Percentiles rank a stretch among this genome's conserved stretches.
These are phyloP conservation scores for Cremastinae sp. DNA, from an alignment of 2,888 invertebrate species.

Conservation along the genomic window DNA sequence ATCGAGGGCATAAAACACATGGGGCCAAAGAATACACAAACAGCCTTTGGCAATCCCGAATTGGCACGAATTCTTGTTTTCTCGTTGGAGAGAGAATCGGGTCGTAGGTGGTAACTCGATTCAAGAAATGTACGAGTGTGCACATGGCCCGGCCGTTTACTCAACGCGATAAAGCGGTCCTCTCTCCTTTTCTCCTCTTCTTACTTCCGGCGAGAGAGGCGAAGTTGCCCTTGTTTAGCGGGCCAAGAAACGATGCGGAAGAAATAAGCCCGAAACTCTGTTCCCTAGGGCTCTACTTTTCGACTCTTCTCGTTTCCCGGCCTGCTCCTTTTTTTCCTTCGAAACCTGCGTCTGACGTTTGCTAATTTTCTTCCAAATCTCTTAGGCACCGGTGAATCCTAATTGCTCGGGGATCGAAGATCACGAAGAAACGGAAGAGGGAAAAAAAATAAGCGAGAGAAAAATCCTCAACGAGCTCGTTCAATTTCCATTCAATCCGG, in stretches of 20 bases:
- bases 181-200: neutral
- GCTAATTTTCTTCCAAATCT: neutral
- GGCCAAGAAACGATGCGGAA: slow-evolving; percentile 40
- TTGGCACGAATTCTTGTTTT: slow-evolving; percentile 59
- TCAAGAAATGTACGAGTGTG: neutral
- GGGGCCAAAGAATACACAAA: slow-evolving; percentile 45
- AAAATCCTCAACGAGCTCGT: too few relatives aligned
- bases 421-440: neutral
- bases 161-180: slow-evolving; percentile 1
- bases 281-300: slow-evolving; percentile 36
- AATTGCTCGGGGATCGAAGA: neutral
- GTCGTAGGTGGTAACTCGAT: slow-evolving; percentile 21
- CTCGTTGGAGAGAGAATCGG: slow-evolving; percentile 49
- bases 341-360: neutral
- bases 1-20: neutral
- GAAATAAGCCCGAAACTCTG: slow-evolving; percentile 32
- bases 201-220: slow-evolving; percentile 8
- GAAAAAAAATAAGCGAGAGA: too few relatives aligned
- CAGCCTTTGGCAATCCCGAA: slow-evolving; percentile 57
- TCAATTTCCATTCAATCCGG: too few relatives aligned
- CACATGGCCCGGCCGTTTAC: slow-evolving; percentile 3
- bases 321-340: neutral
- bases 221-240: slow-evolving; percentile 15
- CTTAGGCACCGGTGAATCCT: neutral
- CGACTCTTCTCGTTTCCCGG: slow-evolving; percentile 4